Conservation (phyloP, 2,888 invertebrate species). For the Heliconius hortense region DNA sequence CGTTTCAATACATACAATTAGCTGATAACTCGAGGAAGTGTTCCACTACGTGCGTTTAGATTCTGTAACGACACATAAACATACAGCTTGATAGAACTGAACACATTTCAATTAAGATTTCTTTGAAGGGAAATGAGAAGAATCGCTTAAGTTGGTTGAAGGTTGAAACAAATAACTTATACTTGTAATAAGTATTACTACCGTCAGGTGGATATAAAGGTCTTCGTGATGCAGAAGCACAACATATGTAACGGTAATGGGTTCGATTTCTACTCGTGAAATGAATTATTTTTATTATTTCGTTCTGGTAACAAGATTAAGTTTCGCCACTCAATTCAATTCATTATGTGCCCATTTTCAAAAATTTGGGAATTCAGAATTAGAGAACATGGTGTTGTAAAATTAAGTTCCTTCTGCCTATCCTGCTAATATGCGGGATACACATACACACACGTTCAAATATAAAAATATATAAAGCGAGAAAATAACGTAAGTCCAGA, state of each 20-base stretch:
- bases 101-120: not conserved
- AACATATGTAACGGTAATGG: no score
- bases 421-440: no score
- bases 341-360: no score
- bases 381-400: no score
- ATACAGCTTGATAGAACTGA: not conserved
- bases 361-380: no score
- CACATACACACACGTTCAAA: no score
- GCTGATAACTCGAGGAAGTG: constrained; percentile 21
- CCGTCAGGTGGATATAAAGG: not conserved
- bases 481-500: not conserved
- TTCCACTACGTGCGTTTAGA: not conserved
- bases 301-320: no score
- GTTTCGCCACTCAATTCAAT: no score
- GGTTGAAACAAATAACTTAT: not conserved
- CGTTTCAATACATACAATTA: constrained; percentile 15
- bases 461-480: no score
- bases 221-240: not conserved
- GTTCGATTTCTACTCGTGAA: no score
- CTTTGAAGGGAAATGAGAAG: not conserved
- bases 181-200: not conserved
- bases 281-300: no score
- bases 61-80: not conserved
- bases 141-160: not conserved
- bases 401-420: no score